These are phyloP conservation scores for Arge pagana DNA, from an alignment of 2,888 invertebrate species.

Conservation along the genomic window DNA sequence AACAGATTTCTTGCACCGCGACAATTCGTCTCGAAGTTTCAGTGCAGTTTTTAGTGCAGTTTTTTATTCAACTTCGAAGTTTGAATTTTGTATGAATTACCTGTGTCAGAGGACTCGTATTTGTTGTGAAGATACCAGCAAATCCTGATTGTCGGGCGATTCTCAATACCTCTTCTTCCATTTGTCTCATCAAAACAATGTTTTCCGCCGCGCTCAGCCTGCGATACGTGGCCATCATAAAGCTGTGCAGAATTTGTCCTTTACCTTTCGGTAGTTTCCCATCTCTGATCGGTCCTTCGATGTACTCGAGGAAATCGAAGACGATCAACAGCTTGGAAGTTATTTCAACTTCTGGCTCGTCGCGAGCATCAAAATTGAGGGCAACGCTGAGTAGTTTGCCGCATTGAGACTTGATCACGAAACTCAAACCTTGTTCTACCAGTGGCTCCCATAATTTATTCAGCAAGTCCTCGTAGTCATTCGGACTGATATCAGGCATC, in stretches of 20 bases:
- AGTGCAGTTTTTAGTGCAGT: neutral
- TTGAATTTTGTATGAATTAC: constrained; percentile 57
- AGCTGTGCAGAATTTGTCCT: constrained; percentile 78
- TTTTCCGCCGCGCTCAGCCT: constrained; percentile 73
- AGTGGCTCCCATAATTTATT: constrained; percentile 72
- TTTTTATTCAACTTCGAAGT: neutral
- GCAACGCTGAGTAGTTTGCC: constrained; percentile 71
- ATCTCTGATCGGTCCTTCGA: constrained; percentile 75
- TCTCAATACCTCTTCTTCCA: constrained; percentile 76
- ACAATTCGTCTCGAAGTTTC: neutral
- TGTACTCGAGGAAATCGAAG: constrained; percentile 77
- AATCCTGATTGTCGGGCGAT: constrained; percentile 70
- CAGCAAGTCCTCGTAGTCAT: constrained; percentile 73
- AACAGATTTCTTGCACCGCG: no score
- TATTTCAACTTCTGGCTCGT: constrained; percentile 78
- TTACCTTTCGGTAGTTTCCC: constrained; percentile 66
- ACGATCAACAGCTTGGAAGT: constrained; percentile 71
- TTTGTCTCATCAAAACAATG: constrained; percentile 75
- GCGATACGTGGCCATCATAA: constrained; percentile 84
- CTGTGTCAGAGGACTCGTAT: constrained; percentile 87
- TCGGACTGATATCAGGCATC: constrained; percentile 68
- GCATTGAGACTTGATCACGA: constrained; percentile 66
- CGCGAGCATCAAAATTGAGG: constrained; percentile 79
- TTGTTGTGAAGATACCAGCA: constrained; percentile 81
- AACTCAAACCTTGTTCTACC: constrained; percentile 73